Evolutionary conservation across 2,113 vertebrate genomes (phyloP), one percentile per base, ranked within the genome.

Genomic region (Columba livia): DNA sequence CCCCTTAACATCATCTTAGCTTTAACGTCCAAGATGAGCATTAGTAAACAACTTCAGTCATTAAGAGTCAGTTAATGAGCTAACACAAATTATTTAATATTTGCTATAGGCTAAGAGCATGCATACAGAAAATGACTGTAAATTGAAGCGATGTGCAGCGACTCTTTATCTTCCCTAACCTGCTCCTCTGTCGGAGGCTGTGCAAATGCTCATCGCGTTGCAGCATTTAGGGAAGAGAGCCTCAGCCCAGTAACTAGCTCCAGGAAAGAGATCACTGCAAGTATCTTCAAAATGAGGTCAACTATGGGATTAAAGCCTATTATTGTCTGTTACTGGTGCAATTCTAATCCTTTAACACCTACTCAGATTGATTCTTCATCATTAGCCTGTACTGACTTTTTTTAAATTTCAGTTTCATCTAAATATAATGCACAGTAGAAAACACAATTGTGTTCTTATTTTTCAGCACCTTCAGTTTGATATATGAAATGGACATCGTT

Each of bases 131-230:
- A 77, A 53, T 47, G 11, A 67, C 38, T 0, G 0, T 24, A 31
- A 48, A 4, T 3, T 26, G 40, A 15, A 34, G 38, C 0, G 2
- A 56, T 6, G 42, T 13, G 25, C 11, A 38, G 32, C 32, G 78
- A 57, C 38, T 53, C 51, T 62, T 24, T 5, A 11, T 56, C 51
- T 80, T 72, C 47, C 67, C 38, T 31, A 19, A 72, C 19, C 34
- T 32, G 57, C 50, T 56, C 23, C 25, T 14, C 7, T 48, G 38
- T 42, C 0, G 0, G 38, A 79, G 67, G 13, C 53, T 28, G 24
- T 48, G 77, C 25, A 50, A 84, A 47, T 0, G 7, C n/a, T 51
- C 2, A 3, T 11, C 50, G 38, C 8, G 1, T 7, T 34, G 44
- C 65, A 81, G 51, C 29, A 31, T 11, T 38, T 31, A 51, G 42